Conservation (phyloP, 2,888 invertebrate genomes). For the Blastobasis lacticolella region DNA sequence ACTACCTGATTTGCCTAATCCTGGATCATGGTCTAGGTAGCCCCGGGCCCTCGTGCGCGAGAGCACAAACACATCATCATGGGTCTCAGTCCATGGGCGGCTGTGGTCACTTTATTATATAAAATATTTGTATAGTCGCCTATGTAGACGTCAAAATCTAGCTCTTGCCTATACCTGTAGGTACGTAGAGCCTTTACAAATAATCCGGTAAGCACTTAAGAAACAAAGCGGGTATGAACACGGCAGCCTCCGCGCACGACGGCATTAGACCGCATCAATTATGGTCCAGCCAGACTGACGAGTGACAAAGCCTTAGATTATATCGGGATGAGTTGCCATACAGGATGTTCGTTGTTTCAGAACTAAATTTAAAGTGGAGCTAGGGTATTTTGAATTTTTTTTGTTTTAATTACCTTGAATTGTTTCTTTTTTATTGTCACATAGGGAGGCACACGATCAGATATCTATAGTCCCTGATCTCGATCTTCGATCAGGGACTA, state of each 20-base stretch:
- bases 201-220: neutral
- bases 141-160: neutral
- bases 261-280: slow-evolving; percentile 42
- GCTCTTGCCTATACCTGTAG: neutral
- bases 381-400: neutral
- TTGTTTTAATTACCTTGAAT: too few relatives aligned
- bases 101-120: neutral
- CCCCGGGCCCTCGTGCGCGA: too few relatives aligned
- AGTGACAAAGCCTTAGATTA: slow-evolving; percentile 57
- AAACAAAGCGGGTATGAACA: slow-evolving; percentile 9
- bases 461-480: too few relatives aligned
- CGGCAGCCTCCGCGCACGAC: slow-evolving; percentile 31
- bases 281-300: slow-evolving; percentile 36
- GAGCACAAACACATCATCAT: too few relatives aligned
- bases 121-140: neutral
- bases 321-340: slow-evolving; percentile 38
- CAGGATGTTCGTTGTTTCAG: slow-evolving; percentile 25
- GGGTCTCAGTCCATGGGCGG: neutral
- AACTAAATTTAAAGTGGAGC: neutral
- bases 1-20: too few relatives aligned
- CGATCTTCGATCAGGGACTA: too few relatives aligned
- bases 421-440: too few relatives aligned
- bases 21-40: too few relatives aligned
- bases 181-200: slow-evolving; percentile 1
- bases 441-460: too few relatives aligned